A percentile compares a stretch with the other conserved stretches of the same genome.
phyloP scores from a whole-genome alignment of 2,888 invertebrate genomes.

The Drosophila barbarae region DNA sequence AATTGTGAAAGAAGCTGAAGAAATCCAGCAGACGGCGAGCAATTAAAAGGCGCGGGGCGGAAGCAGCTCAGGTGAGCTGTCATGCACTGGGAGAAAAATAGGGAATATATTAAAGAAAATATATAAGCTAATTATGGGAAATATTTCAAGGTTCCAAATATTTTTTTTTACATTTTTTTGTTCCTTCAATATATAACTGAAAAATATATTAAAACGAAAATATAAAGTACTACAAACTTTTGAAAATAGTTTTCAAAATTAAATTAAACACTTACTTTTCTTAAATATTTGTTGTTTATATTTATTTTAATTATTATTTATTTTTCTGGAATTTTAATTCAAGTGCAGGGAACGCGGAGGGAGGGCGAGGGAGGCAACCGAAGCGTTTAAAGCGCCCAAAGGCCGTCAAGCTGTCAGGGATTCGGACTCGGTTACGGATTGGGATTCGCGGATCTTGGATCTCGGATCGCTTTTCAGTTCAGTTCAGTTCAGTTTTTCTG shows the following conservation, averaged over 20 bases:
- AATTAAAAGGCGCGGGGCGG: slow-evolving; percentile 59
- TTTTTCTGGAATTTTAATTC: not conserved
- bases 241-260: not conserved
- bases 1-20: slow-evolving; percentile 72
- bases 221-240: no score
- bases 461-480: slow-evolving; percentile 28
- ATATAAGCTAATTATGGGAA: not conserved
- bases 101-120: no score
- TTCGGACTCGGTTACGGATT: slow-evolving; percentile 21
- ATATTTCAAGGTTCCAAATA: not conserved
- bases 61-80: slow-evolving; percentile 26
- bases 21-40: slow-evolving; percentile 65
- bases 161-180: not conserved
- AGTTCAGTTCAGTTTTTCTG: slow-evolving; percentile 24
- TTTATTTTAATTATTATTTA: not conserved
- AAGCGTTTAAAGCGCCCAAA: slow-evolving; percentile 73
- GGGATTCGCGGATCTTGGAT: slow-evolving; percentile 2
- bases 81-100: slow-evolving; percentile 2
- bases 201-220: no score
- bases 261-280: no score
- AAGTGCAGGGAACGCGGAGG: slow-evolving; percentile 16
- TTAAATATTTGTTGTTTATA: accelerated
- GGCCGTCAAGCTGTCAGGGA: slow-evolving; percentile 70
- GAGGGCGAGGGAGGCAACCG: slow-evolving; percentile 45
- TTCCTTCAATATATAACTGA: no score